Base-by-base conservation (phyloP, 2,888 invertebrate species). In the Rotaria macrura region DNA sequence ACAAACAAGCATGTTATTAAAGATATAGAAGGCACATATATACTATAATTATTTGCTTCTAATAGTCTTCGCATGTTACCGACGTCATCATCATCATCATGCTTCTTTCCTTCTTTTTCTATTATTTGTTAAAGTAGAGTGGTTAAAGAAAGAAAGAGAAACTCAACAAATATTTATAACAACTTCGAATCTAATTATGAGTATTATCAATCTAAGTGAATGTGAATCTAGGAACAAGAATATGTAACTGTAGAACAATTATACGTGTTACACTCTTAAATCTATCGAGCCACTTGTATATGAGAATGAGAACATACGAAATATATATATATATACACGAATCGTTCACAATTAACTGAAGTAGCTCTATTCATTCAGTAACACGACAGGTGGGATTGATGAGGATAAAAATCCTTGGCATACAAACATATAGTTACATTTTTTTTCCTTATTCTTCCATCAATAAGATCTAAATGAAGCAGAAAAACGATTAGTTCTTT, bases 1-100 rank as follows among this genome's bases (percentile, higher is more conserved):
- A 65, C 65, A 65, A 65, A 65, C 65, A 65, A 65, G 65, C 65
- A 65, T 65, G 65, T 65, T 65, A 65, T 65, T 65, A 65, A 65
- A 65, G 17, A 29, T 34, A 65, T 34, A 34, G 65, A 65, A 65
- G 65, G 65, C 65, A 65, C 29, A 65, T 34, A 34, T 34, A 65
- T 65, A 34, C 29, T 65, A 65, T 34, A 34, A 29, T 65, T 29
- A 65, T 65, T 65, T 65, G 65, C 65, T 65, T 65, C 29, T 65
- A 65, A 65, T 29, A 65, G 65, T 65, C 65, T 65, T 65, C 65
- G 65, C 65, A 65, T 65, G 65, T 65, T 65, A 65, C 65, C 65
- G 34, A 17, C 65, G 7, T 34, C 34, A 65, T 65, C 65, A 65
- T 65, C 65, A 65, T 65, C 65, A 65, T 34, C 4, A 12, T 65